Conservation (phyloP, 2,888 invertebrate genomes). For the Tinea semifulvella region DNA sequence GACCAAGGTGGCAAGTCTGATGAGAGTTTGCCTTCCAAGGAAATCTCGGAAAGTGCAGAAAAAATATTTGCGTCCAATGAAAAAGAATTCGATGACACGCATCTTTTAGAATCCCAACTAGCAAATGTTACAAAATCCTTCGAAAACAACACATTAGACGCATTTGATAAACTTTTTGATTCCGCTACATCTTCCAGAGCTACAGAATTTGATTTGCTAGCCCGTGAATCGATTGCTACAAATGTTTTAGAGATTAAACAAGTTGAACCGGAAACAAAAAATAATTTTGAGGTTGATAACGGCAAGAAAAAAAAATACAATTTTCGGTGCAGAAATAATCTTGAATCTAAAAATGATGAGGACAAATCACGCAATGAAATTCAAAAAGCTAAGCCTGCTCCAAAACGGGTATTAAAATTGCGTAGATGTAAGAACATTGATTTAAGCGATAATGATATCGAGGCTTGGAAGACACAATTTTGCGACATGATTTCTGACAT, state of each 20-base stretch:
- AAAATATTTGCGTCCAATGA: background rate
- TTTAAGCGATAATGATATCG: slow-evolving; percentile 32
- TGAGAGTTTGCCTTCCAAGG: background rate
- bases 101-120: background rate
- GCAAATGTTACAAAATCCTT: background rate
- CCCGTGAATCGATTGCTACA: slow-evolving; percentile 16
- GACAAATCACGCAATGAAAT: too few relatives aligned
- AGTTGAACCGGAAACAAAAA: background rate
- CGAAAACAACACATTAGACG: slow-evolving; percentile 38
- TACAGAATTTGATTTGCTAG: slow-evolving; percentile 40
- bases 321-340: slow-evolving; percentile 25
- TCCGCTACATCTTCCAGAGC: slow-evolving; percentile 38
- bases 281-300: slow-evolving; percentile 17
- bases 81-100: too few relatives aligned
- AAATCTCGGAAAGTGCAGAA: background rate
- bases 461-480: slow-evolving; percentile 46
- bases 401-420: slow-evolving; percentile 27
- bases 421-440: slow-evolving; percentile 30
- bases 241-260: slow-evolving; percentile 13
- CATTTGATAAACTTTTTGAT: slow-evolving; percentile 50
- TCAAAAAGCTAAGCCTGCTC: slow-evolving; percentile 24
- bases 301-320: slow-evolving; percentile 35
- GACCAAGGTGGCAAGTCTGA: background rate
- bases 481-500: slow-evolving; percentile 46
- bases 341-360: background rate